Conservation (phyloP, 2,797 vertebrate species). For the Enteromius unitaeniatus region DNA sequence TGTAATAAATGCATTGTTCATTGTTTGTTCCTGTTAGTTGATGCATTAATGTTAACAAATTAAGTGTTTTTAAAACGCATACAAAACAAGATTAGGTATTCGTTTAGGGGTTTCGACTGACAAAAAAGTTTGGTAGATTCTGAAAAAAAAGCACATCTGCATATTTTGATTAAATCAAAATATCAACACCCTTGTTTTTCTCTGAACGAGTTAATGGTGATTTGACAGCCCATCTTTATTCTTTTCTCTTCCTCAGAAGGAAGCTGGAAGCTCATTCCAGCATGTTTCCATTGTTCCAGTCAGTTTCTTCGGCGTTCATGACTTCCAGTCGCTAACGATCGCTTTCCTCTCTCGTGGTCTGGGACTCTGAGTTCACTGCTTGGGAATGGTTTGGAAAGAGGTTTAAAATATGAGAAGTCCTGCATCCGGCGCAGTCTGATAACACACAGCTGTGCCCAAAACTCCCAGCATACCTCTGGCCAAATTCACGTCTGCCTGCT, state of each 20-base stretch:
- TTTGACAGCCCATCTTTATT: not conserved
- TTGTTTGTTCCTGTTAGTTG: no score
- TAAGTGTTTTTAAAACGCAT: no score
- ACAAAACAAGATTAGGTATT: no score
- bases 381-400: constrained; percentile 30
- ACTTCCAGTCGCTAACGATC: constrained; percentile 26
- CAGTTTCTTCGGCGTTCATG: constrained; percentile 10
- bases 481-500: not conserved
- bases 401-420: constrained; percentile 7
- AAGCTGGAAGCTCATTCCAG: constrained; percentile 39
- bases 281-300: constrained; percentile 21
- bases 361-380: not conserved
- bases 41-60: no score
- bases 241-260: not conserved
- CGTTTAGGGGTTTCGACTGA: not conserved
- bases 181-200: constrained; percentile 3
- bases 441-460: constrained; percentile 7
- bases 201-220: constrained; percentile 36
- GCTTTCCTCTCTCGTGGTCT: constrained; percentile 35
- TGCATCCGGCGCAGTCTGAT: constrained; percentile 32
- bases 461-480: not conserved
- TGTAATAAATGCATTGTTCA: no score
- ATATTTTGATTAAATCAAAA: constrained; percentile 23
- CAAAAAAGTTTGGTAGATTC: not conserved
- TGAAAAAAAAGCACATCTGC: not conserved